Conservation (phyloP, 2,113 vertebrate species). For the Oryzias woworae region DNA sequence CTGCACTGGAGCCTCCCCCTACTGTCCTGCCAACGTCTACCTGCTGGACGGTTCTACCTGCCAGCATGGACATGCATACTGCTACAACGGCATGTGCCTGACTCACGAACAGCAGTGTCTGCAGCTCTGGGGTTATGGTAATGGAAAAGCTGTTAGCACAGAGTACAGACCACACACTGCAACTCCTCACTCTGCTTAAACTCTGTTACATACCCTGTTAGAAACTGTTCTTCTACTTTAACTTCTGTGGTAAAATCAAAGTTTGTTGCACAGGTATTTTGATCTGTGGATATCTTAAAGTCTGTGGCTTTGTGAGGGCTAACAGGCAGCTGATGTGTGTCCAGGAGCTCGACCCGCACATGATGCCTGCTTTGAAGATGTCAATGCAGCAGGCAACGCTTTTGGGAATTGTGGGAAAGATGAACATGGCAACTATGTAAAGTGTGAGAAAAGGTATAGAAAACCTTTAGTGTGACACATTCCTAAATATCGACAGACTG, state of each 20-base stretch:
- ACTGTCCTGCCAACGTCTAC: constrained; percentile 89
- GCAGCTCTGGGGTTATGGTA: constrained; percentile 93
- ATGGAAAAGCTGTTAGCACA: background rate
- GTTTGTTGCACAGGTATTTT: no score
- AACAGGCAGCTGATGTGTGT: constrained; percentile 18
- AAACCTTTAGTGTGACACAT: no score
- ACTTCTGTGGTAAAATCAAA: no score
- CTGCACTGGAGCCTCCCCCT: constrained; percentile 86
- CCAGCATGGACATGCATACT: constrained; percentile 82
- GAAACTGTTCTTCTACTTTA: no score
- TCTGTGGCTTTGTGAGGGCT: background rate
- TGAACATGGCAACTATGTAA: constrained; percentile 79
- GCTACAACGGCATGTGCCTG: constrained; percentile 90
- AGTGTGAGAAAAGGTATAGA: constrained; percentile 82
- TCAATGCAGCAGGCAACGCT: constrained; percentile 87
- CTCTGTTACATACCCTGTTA: no score
- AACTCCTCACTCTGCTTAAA: background rate
- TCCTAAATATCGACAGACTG: no score
- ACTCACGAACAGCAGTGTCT: constrained; percentile 90
- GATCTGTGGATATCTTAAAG: no score
- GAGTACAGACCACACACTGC: background rate
- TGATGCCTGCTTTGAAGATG: constrained; percentile 85
- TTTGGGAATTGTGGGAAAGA: constrained; percentile 91
- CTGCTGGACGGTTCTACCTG: constrained; percentile 88
- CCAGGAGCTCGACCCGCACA: constrained; percentile 89